phyloP scores from a whole-genome alignment of 2,797 vertebrate genomes.

The Gouania willdenowi region DNA sequence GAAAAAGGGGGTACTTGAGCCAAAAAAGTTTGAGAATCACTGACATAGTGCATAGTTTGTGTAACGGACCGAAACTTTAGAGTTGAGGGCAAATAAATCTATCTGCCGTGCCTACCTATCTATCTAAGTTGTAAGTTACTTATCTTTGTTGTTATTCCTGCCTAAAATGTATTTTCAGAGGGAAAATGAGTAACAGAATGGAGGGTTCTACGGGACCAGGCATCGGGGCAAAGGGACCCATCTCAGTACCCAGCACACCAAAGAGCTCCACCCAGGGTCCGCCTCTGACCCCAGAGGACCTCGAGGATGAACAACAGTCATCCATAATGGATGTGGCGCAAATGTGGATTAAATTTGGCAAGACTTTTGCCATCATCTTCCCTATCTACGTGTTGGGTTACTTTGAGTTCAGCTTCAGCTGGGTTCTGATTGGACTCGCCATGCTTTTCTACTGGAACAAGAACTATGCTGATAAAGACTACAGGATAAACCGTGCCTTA shows the following conservation, averaged over 20 bases:
- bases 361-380: conserved; percentile 86
- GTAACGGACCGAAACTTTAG: too few species aligned
- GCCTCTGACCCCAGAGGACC: conserved; percentile 19
- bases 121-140: too few species aligned
- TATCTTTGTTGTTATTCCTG: too few species aligned
- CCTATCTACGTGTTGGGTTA: conserved; percentile 92
- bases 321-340: conserved; percentile 71
- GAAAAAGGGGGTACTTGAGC: too few species aligned
- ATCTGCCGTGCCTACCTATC: too few species aligned
- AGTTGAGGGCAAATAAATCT: too few species aligned
- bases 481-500: conserved; percentile 79
- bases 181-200: conserved; percentile 52
- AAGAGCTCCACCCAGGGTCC: conserved; percentile 5
- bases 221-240: conserved; percentile 21
- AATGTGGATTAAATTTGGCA: conserved; percentile 85
- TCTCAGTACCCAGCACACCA: not conserved
- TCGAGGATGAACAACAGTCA: conserved; percentile 56
- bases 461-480: conserved; percentile 72
- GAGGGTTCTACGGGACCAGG: conserved; percentile 21
- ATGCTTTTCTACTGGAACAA: conserved; percentile 82
- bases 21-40: too few species aligned
- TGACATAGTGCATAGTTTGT: too few species aligned
- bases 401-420: conserved; percentile 94
- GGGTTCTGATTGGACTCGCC: conserved; percentile 87
- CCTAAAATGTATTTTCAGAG: conserved; percentile 33